Conservation (phyloP, 1,140 invertebrate species). For the Pygmarrhopalites habei region DNA sequence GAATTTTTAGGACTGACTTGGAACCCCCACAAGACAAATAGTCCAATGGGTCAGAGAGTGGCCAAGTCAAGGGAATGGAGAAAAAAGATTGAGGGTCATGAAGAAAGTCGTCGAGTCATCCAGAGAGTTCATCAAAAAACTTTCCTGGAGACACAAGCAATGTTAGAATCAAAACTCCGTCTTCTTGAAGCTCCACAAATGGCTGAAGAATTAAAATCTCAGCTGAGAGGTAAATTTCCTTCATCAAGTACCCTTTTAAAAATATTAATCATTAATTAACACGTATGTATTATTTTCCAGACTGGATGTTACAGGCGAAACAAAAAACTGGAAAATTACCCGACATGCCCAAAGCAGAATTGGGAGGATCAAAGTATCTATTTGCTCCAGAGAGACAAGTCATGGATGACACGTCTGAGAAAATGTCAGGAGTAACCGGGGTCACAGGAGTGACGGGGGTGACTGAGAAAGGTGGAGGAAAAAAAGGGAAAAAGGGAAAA, state of each 20-base stretch:
- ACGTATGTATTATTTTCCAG: too few relatives aligned
- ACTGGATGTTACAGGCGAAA: constrained; percentile 73
- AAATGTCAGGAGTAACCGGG: neutral
- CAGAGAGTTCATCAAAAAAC: constrained; percentile 5
- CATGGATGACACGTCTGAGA: constrained; percentile 1
- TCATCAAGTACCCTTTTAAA: too few relatives aligned
- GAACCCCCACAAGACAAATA: neutral
- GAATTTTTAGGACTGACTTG: constrained; percentile 64
- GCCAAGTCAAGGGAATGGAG: neutral
- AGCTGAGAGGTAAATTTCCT: constrained; percentile 57
- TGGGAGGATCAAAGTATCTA: constrained; percentile 73
- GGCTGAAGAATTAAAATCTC: constrained; percentile 55
- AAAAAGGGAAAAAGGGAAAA: constrained; percentile 43
- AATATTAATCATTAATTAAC: too few relatives aligned
- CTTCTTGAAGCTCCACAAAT: constrained; percentile 59
- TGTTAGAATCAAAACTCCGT: constrained; percentile 45
- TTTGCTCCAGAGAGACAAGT: constrained; percentile 52
- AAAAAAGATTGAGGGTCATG: neutral
- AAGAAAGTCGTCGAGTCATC: neutral
- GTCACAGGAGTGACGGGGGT: too few relatives aligned
- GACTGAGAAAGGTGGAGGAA: constrained; percentile 50
- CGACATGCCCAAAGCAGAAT: constrained; percentile 80
- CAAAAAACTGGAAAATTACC: constrained; percentile 77
- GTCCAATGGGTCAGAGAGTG: neutral
- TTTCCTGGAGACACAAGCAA: constrained; percentile 33